Percentiles rank a stretch among this genome's conserved stretches.
phyloP scores from a whole-genome alignment of 2,888 invertebrate genomes.

The Leistus spinibarbis region DNA sequence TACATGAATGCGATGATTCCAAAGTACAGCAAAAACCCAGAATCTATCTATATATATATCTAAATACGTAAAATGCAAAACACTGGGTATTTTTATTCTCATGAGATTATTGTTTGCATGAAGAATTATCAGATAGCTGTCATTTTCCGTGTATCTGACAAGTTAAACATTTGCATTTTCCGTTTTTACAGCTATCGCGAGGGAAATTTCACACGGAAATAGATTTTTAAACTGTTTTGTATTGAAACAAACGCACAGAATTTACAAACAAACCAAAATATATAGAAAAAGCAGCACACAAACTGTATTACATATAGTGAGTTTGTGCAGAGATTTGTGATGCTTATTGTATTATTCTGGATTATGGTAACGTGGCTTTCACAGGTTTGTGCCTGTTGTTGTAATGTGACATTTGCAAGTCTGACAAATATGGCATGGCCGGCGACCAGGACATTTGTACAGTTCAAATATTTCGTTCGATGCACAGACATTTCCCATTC shows the following conservation, averaged over 20 bases:
- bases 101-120: neutral
- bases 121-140: neutral
- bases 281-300: neutral
- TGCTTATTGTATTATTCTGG: slow-evolving; percentile 35
- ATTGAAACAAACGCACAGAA: neutral
- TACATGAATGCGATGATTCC: neutral
- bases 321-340: neutral
- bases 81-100: neutral
- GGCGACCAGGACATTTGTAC: neutral
- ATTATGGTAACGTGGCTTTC: slow-evolving; percentile 31
- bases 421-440: slow-evolving; percentile 24
- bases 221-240: neutral
- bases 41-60: neutral
- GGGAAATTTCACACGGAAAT: neutral
- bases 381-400: slow-evolving; percentile 14
- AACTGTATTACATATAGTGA: neutral
- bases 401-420: slow-evolving; percentile 36
- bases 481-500: neutral
- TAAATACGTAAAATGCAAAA: neutral
- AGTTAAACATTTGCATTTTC: neutral
- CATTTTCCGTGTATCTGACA: neutral
- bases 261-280: neutral
- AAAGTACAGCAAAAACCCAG: neutral
- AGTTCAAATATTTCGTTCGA: neutral
- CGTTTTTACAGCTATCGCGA: neutral